Base-by-base conservation (phyloP, 2,888 invertebrate genomes). In the Mythimna lalbum region DNA sequence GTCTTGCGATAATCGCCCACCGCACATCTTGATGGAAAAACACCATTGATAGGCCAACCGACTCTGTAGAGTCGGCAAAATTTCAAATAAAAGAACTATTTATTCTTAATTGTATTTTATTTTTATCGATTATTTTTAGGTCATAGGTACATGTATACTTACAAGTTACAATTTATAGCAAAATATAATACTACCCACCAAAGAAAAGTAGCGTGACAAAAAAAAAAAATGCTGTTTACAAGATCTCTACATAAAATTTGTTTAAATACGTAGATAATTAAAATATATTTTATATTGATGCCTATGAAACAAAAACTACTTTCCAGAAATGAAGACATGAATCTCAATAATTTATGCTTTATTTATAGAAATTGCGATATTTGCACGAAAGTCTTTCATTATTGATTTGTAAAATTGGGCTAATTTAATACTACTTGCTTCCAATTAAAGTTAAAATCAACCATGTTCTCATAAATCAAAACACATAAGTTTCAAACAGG, bases 121-220 rank as follows among this genome's bases (percentile, higher is more conserved):
- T 55, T 2, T 10, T 6, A 43, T 56, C 5, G 2, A 19, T 0
- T 10, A 33, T 31, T 56, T 56, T 56, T 56, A 56, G 12, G 17
- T 27, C 12, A 6, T 56, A n/a, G 4, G 6, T 14, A 53, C 7
- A 17, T 19, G 10, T 33, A n/a, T n/a, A 56, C 5, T 43, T 43
- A 43, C 43, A 55, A n/a, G 10, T 56, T 33, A 21, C 57, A 57
- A 57, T 57, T 57, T 57, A 36, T 17, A 36, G 21, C 21, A 57
- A 57, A 57, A 57, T 17, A 57, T 36, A 57, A 57, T 21, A 21
- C 3, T 27, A 0, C 7, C 14, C 21, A 36, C 14, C 57, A 4
- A 57, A 56, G 6, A 56, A 14, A 36, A 36, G 6, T 21, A 56
- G 12, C 12, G 21, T n/a, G 2, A 31, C 17, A 31, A 31, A 53